A percentile compares a stretch with the other conserved stretches of the same genome.
These are phyloP conservation scores for Pseudorectes ferrugineus DNA, from an alignment of 2,113 vertebrate genomes.

Conservation along the genomic window DNA sequence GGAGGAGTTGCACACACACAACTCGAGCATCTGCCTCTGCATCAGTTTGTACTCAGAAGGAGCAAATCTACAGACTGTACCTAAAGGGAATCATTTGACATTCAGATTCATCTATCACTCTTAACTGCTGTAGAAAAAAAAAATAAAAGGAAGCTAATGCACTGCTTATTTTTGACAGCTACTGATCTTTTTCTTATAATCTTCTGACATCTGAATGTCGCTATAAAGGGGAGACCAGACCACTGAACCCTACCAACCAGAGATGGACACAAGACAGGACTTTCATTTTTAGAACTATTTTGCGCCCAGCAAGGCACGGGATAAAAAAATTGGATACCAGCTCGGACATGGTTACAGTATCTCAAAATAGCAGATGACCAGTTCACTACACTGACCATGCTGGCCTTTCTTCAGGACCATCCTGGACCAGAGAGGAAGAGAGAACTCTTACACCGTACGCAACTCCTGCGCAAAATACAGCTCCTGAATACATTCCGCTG, in stretches of 20 bases:
- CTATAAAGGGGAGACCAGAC: neutral
- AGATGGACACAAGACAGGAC: constrained; percentile 5
- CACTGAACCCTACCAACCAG: neutral
- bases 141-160: neutral
- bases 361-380: constrained; percentile 70
- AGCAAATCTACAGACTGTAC: constrained; percentile 7
- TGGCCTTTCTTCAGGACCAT: constrained; percentile 75
- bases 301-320: neutral
- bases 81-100: neutral
- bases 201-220: neutral
- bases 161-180: neutral
- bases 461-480: constrained; percentile 63
- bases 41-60: constrained; percentile 30
- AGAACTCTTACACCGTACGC: neutral
- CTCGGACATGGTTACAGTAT: neutral
- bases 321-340: neutral
- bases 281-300: constrained; percentile 1
- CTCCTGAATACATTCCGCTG: constrained; percentile 25
- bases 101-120: neutral
- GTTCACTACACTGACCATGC: constrained; percentile 79
- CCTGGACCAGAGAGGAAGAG: constrained; percentile 67
- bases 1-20: constrained; percentile 22
- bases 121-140: neutral
- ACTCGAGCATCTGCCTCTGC: constrained; percentile 22
- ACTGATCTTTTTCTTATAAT: neutral